A percentile compares a stretch with the other conserved stretches of the same genome.
Conservation (phyloP, 2,113 vertebrate species). For the Eurypyga helias region DNA sequence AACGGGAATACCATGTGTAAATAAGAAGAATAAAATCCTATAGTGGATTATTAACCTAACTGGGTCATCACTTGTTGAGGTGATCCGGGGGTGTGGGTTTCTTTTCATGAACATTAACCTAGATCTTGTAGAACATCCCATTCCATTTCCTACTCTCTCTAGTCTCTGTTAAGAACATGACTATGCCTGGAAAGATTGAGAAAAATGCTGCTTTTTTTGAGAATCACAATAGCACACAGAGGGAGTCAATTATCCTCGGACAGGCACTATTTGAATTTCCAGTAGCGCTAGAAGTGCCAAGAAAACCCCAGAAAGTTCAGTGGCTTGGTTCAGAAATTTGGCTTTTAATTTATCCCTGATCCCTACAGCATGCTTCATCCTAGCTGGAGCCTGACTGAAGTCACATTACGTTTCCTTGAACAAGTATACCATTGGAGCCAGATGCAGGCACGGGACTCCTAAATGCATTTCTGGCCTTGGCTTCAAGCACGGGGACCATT, state of each 20-base stretch:
- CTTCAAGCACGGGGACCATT: not conserved
- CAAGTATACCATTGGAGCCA: not conserved
- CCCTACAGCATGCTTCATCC: not conserved
- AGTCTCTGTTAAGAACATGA: not conserved
- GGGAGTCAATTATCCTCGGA: conserved; percentile 1
- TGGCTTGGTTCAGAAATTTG: conserved; percentile 11
- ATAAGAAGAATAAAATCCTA: conserved; percentile 1
- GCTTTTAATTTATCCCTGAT: conserved; percentile 1
- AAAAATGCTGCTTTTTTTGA: conserved; percentile 32
- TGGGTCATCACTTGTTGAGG: conserved; percentile 14
- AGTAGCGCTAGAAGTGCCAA: conserved; percentile 36
- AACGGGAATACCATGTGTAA: not conserved
- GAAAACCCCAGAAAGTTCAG: conserved; percentile 53
- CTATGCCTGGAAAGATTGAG: conserved; percentile 46
- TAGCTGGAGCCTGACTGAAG: conserved; percentile 4
- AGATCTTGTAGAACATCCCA: not conserved
- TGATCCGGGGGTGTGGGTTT: not conserved
- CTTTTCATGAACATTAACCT: not conserved
- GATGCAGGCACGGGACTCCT: not conserved
- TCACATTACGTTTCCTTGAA: conserved; percentile 2
- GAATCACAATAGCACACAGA: conserved; percentile 38
- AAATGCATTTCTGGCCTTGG: not conserved
- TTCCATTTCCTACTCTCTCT: not conserved
- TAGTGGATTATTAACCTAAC: not conserved
- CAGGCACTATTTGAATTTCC: conserved; percentile 53